These are phyloP conservation scores for Cheilosia urbana DNA, from an alignment of 2,888 invertebrate species.

Conservation along the genomic window DNA sequence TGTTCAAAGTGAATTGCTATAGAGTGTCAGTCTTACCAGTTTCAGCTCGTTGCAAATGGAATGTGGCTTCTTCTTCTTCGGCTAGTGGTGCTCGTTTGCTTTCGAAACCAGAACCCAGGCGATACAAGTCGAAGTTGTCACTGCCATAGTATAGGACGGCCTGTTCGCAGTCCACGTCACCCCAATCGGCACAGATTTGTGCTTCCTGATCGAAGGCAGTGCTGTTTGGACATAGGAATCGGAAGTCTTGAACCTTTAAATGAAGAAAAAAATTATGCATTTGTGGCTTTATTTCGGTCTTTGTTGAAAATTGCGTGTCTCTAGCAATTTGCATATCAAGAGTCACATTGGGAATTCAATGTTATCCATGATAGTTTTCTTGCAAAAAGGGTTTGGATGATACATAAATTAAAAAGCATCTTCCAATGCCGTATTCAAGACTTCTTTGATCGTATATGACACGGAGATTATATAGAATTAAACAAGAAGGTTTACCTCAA, in stretches of 20 bases:
- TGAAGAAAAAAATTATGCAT: background rate
- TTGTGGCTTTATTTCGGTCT: too few relatives aligned
- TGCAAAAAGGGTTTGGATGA: too few relatives aligned
- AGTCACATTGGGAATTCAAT: too few relatives aligned
- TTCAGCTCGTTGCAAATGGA: conserved; percentile 90
- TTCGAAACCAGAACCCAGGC: conserved; percentile 90
- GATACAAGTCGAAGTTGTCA: conserved; percentile 94
- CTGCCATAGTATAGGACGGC: conserved; percentile 91
- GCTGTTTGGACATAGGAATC: conserved; percentile 95
- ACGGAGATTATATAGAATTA: too few relatives aligned
- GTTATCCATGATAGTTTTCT: too few relatives aligned
- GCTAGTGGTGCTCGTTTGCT: conserved; percentile 86
- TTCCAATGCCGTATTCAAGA: too few relatives aligned
- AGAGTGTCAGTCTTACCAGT: conserved; percentile 83
- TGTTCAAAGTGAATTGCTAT: background rate
- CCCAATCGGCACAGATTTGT: conserved; percentile 96
- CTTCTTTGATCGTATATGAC: too few relatives aligned
- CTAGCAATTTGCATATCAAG: too few relatives aligned
- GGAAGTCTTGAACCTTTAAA: conserved; percentile 89
- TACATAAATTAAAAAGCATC: too few relatives aligned
- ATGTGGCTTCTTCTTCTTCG: conserved; percentile 89
- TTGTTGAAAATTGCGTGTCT: too few relatives aligned
- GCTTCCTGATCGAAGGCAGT: conserved; percentile 96
- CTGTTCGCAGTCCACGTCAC: conserved; percentile 94
- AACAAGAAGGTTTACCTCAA: too few relatives aligned